Evolutionary conservation across 1,140 invertebrate genomes (phyloP), one percentile per base, ranked within the genome.

Genomic region (Penaeus chinensis): DNA sequence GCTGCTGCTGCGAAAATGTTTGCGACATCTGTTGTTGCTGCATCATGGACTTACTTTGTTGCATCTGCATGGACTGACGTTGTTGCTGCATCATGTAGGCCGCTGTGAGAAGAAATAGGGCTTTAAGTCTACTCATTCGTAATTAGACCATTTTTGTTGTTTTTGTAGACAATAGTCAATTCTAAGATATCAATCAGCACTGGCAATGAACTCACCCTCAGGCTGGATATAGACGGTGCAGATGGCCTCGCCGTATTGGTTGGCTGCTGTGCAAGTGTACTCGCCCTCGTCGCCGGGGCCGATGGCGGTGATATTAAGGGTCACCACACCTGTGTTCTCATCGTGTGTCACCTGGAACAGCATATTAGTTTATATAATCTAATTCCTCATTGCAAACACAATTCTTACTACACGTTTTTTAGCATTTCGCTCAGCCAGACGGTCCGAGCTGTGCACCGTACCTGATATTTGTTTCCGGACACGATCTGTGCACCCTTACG

Each of bases 221-320:
- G 97, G 96, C 92, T 97, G 96, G 91, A 98, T 98, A 91, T 95
- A 97, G n/a, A 98, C 97, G 66, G 97, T 97, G 92, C 97, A 98
- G 90, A 98, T 97, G 32, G 97, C 97, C 93, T 98, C 97, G 84
- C 98, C 98, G 91, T 96, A 97, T 91, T 96, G 95, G 92, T 99
- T 99, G 86, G 96, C 94, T 18, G 98, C 97, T 83, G 95, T 97
- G 92, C 98, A 98, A 3, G 96, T 98, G 92, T 99, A 99, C 93
- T 99, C 97, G 87, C 98, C 98, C 92, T 98, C 97, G 92, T 99
- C 98, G 62, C 97, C 97, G 42, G 97, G 96, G 82, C 96, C 96
- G 87, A 98, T 97, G 91, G 96, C 95, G 92, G 96, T 96, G 91
- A 99, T 99, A 84, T 97, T 94, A 84, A 98, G 93, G 24, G 95